phyloP scores from a whole-genome alignment of 2,888 invertebrate species.

The Patella pellucida region DNA sequence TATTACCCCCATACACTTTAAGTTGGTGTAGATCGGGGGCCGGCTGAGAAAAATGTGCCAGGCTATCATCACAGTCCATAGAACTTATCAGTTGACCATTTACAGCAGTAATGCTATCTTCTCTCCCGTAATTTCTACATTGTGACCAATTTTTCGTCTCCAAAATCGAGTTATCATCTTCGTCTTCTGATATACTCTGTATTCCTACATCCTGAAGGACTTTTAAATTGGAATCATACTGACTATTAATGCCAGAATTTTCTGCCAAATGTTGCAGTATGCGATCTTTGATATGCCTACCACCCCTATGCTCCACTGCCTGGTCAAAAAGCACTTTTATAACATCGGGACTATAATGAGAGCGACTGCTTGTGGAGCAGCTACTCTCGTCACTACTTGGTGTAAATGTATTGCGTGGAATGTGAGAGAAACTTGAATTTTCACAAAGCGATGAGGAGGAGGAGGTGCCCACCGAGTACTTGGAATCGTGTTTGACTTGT shows the following conservation, averaged over 20 bases:
- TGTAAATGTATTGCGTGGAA: neutral
- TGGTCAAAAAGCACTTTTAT: slow-evolving; percentile 53
- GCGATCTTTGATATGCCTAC: neutral
- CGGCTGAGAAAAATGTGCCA: no score
- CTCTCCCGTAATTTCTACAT: neutral
- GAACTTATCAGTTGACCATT: no score
- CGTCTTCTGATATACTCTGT: no score
- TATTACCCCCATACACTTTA: no score
- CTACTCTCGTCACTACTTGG: slow-evolving; percentile 15
- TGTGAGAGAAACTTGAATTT: neutral
- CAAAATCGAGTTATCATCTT: no score
- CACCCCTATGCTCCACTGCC: slow-evolving; percentile 29
- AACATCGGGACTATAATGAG: slow-evolving; percentile 45
- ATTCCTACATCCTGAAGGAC: no score
- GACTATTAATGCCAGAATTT: slow-evolving; percentile 10
- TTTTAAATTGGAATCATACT: slow-evolving; percentile 22
- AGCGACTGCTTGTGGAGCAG: slow-evolving; percentile 10
- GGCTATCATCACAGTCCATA: no score
- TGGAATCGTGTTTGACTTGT: neutral
- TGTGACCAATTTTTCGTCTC: no score
- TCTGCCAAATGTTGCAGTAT: neutral
- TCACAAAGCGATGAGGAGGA: neutral
- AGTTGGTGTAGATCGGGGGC: no score
- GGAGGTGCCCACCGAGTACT: neutral
- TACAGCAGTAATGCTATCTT: no score